Evolutionary conservation across 2,888 invertebrate genomes (phyloP).

Genomic region (Opisthograptis luteolata): DNA sequence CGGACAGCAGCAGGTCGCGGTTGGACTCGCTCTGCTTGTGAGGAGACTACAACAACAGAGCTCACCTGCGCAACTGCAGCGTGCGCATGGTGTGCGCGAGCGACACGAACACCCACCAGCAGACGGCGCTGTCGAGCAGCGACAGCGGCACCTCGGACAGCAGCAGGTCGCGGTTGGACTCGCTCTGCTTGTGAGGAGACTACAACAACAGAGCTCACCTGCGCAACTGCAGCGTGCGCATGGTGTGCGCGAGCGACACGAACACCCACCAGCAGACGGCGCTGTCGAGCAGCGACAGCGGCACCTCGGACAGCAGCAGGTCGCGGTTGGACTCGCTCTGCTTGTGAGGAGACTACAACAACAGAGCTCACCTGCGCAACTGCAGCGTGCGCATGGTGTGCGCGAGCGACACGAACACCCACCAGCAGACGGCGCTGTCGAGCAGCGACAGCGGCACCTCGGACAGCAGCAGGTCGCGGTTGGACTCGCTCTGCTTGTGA

Average conservation of each 20-base stretch:
- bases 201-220: no score
- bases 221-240: constrained; percentile 93
- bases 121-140: constrained; percentile 93
- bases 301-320: constrained; percentile 90
- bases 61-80: constrained; percentile 89
- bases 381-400: constrained; percentile 95
- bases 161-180: constrained; percentile 77
- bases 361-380: constrained; percentile 87
- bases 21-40: no score
- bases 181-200: no score
- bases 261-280: constrained; percentile 98
- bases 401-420: constrained; percentile 95
- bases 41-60: no score
- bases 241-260: constrained; percentile 94
- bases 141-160: constrained; percentile 94
- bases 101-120: constrained; percentile 97
- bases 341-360: constrained; percentile 86
- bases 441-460: constrained; percentile 94
- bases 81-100: constrained; percentile 96
- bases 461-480: constrained; percentile 86
- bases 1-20: no score
- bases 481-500: constrained; percentile 63
- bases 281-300: constrained; percentile 93
- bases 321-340: constrained; percentile 64
- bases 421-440: constrained; percentile 96